Evolutionary conservation across 2,113 vertebrate species (phyloP), one percentile per base, ranked within the genome.

Genomic region (Dicerorhinus sumatrensis): DNA sequence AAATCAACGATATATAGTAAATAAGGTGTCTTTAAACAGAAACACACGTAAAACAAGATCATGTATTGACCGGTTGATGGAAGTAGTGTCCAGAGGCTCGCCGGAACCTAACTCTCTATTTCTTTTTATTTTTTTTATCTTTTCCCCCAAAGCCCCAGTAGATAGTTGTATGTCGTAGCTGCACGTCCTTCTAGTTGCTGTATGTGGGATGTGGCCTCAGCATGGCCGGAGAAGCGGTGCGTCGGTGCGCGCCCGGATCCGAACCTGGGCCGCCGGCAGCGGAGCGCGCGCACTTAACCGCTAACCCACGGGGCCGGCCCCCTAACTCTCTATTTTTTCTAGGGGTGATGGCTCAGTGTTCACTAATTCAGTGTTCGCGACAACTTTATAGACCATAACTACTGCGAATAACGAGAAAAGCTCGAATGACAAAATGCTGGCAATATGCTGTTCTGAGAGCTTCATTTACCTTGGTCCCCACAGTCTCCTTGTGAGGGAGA

Each of bases 341-440:
- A 48, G 46, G 56, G 27, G 6, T 46, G 29, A 0, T 23, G 31
- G 36, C 18, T 42, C 8, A 6, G 13, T 56, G 27, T 42, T 65
- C 8, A 1, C n/a, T 60, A 27, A n/a, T 58, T 67, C 14, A 23
- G 36, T 54, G 16, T 56, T 42, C 13, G 6, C 0, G 2, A 25
- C 18, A 31, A 1, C 17, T 58, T 93, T 54, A 70, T 29, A 54
- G 62, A n/a, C 29, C 21, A 17, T 39, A 60, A 27, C 13, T 63
- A 31, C 25, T 0, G 1, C 31, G 0, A 18, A 33, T 69, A 58
- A 56, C 29, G 18, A 65, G 75, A n/a, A n/a, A 87, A 25, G 31
- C 8, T 20, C 8, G 0, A 62, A 54, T 63, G 36, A 31, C 33
- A 56, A 81, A 25, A 46, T 58, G 1, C 48, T 48, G 70, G 58